Evolutionary conservation across 2,888 invertebrate genomes (phyloP).

Genomic region (Phalera bucephala): DNA sequence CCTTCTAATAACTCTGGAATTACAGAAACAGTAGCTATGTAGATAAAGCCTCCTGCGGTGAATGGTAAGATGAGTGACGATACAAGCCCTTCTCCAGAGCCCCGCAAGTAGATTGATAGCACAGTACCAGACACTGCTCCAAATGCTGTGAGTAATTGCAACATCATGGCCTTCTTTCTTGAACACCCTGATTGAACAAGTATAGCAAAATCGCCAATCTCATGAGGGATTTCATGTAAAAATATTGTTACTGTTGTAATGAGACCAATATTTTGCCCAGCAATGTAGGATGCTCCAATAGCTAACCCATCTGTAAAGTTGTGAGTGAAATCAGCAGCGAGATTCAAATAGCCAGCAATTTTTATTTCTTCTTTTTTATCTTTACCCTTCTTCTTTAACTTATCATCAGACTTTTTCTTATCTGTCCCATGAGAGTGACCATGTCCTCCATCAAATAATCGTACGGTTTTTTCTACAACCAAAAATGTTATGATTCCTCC

Average conservation of each 20-base stretch:
- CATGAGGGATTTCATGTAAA: slow-evolving; percentile 99
- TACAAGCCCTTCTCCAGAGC: slow-evolving; percentile 86
- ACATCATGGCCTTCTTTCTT: slow-evolving; percentile 95
- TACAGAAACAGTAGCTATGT: slow-evolving; percentile 99
- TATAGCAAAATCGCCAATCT: slow-evolving; percentile 99
- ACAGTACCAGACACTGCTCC: slow-evolving; percentile 97
- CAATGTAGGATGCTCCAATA: slow-evolving; percentile 98
- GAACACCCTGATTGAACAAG: slow-evolving; percentile 98
- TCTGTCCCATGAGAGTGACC: slow-evolving; percentile 87
- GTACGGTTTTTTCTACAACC: slow-evolving; percentile 95
- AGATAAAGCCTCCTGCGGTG: slow-evolving; percentile 99
- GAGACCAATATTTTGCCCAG: slow-evolving; percentile 92
- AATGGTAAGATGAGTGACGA: slow-evolving; percentile 97
- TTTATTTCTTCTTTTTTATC: slow-evolving; percentile 73
- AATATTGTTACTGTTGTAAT: slow-evolving; percentile 98
- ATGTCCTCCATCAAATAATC: slow-evolving; percentile 92
- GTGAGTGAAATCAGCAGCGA: slow-evolving; percentile 99
- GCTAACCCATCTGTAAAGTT: slow-evolving; percentile 99
- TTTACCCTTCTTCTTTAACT: slow-evolving; percentile 60
- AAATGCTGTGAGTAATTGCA: slow-evolving; percentile 96
- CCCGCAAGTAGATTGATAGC: slow-evolving; percentile 93
- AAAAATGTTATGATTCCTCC: slow-evolving; percentile 96
- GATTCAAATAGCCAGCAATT: slow-evolving; percentile 93
- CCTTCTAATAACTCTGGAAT: slow-evolving; percentile 98
- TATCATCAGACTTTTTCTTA: slow-evolving; percentile 69